Evolutionary conservation across 2,113 vertebrate genomes (phyloP).

Genomic region (Grammomys surdaster): DNA sequence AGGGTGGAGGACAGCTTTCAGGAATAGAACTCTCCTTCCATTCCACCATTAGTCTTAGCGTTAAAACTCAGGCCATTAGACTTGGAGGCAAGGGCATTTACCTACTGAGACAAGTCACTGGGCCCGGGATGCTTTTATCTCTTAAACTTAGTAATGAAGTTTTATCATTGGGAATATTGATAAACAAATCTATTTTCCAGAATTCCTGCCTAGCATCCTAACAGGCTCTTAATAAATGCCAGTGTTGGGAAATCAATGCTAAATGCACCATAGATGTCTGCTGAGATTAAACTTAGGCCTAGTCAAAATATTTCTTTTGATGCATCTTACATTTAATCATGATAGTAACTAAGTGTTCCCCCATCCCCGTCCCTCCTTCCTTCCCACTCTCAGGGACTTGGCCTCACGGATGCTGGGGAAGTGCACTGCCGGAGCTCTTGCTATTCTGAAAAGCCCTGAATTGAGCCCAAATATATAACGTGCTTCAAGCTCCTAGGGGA

Average conservation of each 20-base stretch:
- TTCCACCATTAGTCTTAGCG: neutral
- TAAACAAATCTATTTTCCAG: neutral
- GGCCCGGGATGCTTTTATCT: neutral
- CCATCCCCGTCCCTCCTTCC: too few relatives aligned
- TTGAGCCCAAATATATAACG: slow-evolving; percentile 49
- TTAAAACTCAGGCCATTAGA: too few relatives aligned
- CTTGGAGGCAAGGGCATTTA: neutral
- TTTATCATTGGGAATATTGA: neutral
- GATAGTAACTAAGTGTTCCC: neutral
- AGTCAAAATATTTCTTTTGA: slow-evolving; percentile 42
- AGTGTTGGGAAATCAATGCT: neutral
- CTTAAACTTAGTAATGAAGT: neutral
- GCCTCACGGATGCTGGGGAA: neutral
- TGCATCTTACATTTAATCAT: slow-evolving; percentile 28
- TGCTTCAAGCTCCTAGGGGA: slow-evolving; percentile 3
- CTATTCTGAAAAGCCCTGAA: neutral
- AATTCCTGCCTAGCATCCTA: neutral
- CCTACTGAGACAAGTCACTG: neutral
- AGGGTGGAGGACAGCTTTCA: neutral
- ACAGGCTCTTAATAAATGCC: slow-evolving; percentile 7
- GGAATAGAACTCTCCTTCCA: neutral
- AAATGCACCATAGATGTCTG: neutral
- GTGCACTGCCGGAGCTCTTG: neutral
- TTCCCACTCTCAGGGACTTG: neutral
- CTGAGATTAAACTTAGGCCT: neutral